Evolutionary conservation across 2,888 invertebrate species (phyloP).

Genomic region (Andrena praecox): DNA sequence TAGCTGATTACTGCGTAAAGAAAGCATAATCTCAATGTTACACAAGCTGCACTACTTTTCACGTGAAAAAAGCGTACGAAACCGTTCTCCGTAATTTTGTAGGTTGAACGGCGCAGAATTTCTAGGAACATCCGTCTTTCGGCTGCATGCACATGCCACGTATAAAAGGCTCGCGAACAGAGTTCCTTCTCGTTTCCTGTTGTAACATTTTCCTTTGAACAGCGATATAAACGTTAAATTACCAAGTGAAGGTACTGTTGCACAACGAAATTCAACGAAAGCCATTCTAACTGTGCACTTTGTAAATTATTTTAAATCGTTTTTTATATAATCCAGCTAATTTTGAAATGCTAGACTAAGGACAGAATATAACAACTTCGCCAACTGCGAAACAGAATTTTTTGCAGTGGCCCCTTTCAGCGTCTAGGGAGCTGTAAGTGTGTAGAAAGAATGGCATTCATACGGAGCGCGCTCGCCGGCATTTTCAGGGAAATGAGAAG

Average conservation of each 20-base stretch:
- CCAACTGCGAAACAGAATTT: not conserved
- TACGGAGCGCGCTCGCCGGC: not conserved
- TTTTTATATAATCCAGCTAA: too few species aligned
- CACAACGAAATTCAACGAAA: too few species aligned
- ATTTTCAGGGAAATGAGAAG: slow-evolving; percentile 1
- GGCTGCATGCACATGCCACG: not conserved
- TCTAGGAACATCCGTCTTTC: not conserved
- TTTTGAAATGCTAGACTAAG: not conserved
- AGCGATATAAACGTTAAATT: not conserved
- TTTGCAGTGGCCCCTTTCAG: not conserved
- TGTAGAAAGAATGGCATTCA: not conserved
- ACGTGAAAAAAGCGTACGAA: slow-evolving; percentile 42
- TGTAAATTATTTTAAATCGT: too few species aligned
- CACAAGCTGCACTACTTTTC: slow-evolving; percentile 42
- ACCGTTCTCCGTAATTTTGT: slow-evolving; percentile 28
- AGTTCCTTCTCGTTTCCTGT: not conserved
- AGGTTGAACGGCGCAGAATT: slow-evolving; percentile 3
- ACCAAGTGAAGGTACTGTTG: too few species aligned
- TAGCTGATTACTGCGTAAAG: slow-evolving; percentile 31
- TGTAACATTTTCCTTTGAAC: not conserved
- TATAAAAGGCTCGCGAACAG: not conserved
- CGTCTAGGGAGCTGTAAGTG: not conserved
- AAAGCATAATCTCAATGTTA: slow-evolving; percentile 28
- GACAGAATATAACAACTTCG: not conserved
- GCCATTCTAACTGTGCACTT: too few species aligned